Conservation (phyloP, 2,113 vertebrate species). For the Petrocephalus zakoni region DNA sequence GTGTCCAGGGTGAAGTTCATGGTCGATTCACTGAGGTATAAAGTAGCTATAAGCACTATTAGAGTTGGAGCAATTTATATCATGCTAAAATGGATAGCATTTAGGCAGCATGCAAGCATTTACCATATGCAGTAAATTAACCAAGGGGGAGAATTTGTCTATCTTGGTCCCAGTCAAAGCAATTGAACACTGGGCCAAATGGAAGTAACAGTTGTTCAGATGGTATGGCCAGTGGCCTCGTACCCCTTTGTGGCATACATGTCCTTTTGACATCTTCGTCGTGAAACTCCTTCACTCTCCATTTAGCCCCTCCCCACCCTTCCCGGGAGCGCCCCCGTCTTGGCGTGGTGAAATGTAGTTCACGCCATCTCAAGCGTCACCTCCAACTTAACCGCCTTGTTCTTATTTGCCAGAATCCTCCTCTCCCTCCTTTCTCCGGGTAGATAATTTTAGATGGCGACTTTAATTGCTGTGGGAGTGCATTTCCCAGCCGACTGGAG, state of each 20-base stretch:
- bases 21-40: not conserved
- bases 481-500: constrained; percentile 32
- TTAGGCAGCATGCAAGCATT: not conserved
- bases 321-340: not conserved
- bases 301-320: not conserved
- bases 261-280: not conserved
- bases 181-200: not conserved
- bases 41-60: not conserved
- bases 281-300: not conserved
- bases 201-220: not conserved
- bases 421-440: not conserved
- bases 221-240: not conserved
- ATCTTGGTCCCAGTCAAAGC: not conserved
- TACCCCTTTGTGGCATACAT: not conserved
- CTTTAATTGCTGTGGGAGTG: constrained; percentile 33
- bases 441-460: constrained; percentile 37
- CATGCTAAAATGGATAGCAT: not conserved
- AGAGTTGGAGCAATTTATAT: not conserved
- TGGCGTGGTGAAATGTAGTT: not conserved
- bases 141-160: not conserved
- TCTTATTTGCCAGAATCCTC: not conserved
- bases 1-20: not conserved
- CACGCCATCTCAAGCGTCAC: constrained; percentile 26
- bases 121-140: not conserved
- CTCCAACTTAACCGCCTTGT: not conserved